phyloP scores from a whole-genome alignment of 2,797 vertebrate species.

The Diglossa cyanea region DNA sequence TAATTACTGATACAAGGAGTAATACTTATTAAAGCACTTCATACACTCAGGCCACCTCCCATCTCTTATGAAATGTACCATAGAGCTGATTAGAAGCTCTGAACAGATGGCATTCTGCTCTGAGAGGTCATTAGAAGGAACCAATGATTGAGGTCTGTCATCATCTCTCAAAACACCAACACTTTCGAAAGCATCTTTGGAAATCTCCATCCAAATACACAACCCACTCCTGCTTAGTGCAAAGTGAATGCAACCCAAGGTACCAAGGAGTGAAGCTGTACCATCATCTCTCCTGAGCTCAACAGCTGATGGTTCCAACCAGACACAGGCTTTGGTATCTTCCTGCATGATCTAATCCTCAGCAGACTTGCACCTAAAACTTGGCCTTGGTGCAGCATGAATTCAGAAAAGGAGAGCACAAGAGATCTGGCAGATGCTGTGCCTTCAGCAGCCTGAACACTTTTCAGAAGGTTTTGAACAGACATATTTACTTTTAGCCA shows the following conservation, averaged over 20 bases:
- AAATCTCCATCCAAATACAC: neutral
- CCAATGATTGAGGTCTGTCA: neutral
- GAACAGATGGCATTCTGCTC: neutral
- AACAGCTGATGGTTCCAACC: neutral
- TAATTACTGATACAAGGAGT: slow-evolving; percentile 1
- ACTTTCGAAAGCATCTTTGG: neutral
- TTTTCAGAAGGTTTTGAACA: neutral
- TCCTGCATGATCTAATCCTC: neutral
- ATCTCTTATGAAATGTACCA: neutral
- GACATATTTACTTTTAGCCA: neutral
- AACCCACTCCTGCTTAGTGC: neutral
- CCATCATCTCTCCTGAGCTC: neutral
- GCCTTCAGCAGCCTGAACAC: neutral
- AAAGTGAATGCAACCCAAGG: neutral
- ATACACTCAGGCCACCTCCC: neutral
- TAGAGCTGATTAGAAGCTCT: neutral
- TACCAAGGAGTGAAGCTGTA: neutral
- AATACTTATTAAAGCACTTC: neutral
- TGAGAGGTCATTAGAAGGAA: neutral
- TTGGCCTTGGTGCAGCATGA: neutral
- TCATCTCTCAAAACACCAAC: neutral
- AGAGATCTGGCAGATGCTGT: neutral
- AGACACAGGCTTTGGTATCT: neutral
- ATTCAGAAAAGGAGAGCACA: neutral
- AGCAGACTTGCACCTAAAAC: neutral